These are phyloP conservation scores for Patella ulyssiponensis DNA, from an alignment of 2,888 invertebrate genomes.

Conservation along the genomic window DNA sequence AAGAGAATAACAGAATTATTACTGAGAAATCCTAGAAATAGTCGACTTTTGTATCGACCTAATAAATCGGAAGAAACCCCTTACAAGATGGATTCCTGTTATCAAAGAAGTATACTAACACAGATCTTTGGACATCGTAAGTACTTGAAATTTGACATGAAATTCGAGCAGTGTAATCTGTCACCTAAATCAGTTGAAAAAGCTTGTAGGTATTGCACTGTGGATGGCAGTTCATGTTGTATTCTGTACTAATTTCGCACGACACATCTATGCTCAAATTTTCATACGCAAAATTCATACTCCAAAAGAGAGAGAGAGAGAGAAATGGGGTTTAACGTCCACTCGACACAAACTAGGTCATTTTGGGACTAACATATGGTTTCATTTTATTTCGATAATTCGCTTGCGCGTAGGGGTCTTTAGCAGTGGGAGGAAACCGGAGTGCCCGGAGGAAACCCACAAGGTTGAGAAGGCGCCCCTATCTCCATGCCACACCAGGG, in stretches of 20 bases:
- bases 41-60: conserved; percentile 92
- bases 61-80: conserved; percentile 97
- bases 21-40: conserved; percentile 94
- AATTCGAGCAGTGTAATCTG: not conserved
- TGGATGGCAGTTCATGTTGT: not conserved
- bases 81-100: conserved; percentile 95
- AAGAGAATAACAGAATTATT: conserved; percentile 89
- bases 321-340: too few relatives aligned
- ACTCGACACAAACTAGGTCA: too few relatives aligned
- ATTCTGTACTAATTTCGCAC: not conserved
- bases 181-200: not conserved
- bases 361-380: too few relatives aligned
- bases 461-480: too few relatives aligned
- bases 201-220: not conserved
- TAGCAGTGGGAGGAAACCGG: too few relatives aligned
- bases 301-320: too few relatives aligned
- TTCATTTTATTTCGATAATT: too few relatives aligned
- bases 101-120: conserved; percentile 94
- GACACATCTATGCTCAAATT: too few relatives aligned
- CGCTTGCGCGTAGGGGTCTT: too few relatives aligned
- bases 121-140: conserved; percentile 94
- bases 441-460: too few relatives aligned
- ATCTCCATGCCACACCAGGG: too few relatives aligned
- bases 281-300: too few relatives aligned
- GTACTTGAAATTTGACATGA: conserved; percentile 53